Conservation (phyloP, 2,888 invertebrate genomes). For the Hyalella azteca region DNA sequence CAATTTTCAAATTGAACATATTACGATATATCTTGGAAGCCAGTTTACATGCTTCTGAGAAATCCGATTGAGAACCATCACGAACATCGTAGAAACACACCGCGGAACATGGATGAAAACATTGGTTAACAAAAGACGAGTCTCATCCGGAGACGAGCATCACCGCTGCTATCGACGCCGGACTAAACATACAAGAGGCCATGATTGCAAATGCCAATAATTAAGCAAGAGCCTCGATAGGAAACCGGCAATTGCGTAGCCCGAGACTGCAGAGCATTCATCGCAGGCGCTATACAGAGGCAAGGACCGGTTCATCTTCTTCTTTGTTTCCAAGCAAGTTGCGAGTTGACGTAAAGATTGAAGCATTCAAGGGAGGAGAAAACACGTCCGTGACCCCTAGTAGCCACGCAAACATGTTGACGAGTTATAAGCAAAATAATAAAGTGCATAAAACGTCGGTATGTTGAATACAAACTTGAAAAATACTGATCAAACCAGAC, state of each 20-base stretch:
- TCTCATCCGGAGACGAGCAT: too few relatives aligned
- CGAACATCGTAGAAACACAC: too few relatives aligned
- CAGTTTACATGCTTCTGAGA: too few relatives aligned
- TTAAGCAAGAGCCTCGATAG: not conserved
- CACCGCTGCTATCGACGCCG: not conserved
- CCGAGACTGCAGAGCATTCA: not conserved
- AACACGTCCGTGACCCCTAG: not conserved
- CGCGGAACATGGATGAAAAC: too few relatives aligned
- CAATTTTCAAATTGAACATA: too few relatives aligned
- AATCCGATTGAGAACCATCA: too few relatives aligned
- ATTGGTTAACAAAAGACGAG: too few relatives aligned
- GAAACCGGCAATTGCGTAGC: not conserved
- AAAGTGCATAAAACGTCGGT: too few relatives aligned
- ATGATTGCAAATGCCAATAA: conserved; percentile 1
- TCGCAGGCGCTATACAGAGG: not conserved
- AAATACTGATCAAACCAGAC: too few relatives aligned
- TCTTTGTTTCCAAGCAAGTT: conserved; percentile 4
- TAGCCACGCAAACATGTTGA: not conserved
- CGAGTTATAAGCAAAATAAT: too few relatives aligned
- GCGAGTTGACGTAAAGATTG: not conserved
- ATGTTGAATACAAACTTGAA: too few relatives aligned
- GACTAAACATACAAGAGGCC: not conserved
- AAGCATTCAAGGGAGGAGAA: not conserved
- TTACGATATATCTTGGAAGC: too few relatives aligned
- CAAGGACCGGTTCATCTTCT: not conserved